phyloP scores from a whole-genome alignment of 2,113 vertebrate species.

The Canis aureus region DNA sequence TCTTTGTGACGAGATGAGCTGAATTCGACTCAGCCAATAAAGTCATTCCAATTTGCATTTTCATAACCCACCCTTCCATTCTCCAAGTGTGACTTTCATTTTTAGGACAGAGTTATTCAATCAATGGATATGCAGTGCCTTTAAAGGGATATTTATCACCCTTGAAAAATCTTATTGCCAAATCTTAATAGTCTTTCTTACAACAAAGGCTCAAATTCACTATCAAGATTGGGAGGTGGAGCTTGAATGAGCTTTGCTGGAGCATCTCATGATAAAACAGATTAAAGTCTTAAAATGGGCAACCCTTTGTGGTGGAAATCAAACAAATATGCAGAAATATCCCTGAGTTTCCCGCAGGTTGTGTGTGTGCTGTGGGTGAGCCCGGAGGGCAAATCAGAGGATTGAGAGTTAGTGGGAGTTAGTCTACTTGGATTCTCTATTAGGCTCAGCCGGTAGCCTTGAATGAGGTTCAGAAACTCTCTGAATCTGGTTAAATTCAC shows the following conservation, averaged over 20 bases:
- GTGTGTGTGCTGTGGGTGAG: background rate
- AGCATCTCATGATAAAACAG: conserved; percentile 71
- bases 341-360: background rate
- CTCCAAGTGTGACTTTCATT: conserved; percentile 84
- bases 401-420: background rate
- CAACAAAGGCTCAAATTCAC: conserved; percentile 84
- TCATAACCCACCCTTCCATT: conserved; percentile 80
- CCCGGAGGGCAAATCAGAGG: background rate
- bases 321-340: background rate
- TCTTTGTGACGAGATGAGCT: conserved; percentile 60
- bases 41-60: conserved; percentile 86
- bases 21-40: conserved; percentile 84
- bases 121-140: conserved; percentile 78
- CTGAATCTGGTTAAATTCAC: background rate
- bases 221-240: conserved; percentile 84
- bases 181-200: conserved; percentile 87
- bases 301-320: background rate
- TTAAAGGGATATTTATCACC: conserved; percentile 87
- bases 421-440: background rate
- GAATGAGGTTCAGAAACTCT: background rate
- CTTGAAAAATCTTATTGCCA: conserved; percentile 85
- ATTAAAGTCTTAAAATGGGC: conserved; percentile 65
- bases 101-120: conserved; percentile 79
- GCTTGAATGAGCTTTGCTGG: conserved; percentile 61
- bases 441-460: background rate